A percentile compares a stretch with the other conserved stretches of the same genome.
phyloP scores from a whole-genome alignment of 1,140 invertebrate species.

The Bactericera cockerelli region DNA sequence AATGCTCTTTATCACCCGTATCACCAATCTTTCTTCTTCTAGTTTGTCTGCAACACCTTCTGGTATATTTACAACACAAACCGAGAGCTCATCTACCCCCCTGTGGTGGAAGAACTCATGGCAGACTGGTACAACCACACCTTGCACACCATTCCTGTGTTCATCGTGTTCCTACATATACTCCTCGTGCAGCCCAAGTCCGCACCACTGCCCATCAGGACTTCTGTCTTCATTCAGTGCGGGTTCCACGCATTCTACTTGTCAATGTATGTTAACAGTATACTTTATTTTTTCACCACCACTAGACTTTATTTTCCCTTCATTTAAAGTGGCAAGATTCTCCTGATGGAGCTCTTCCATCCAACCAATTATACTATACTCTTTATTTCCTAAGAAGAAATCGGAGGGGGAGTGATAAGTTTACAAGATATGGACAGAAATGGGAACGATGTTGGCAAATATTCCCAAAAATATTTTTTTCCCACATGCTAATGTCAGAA shows the following conservation, averaged over 20 bases:
- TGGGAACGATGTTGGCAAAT: too few species aligned
- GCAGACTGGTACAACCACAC: slow-evolving; percentile 78
- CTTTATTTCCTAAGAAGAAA: too few species aligned
- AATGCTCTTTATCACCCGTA: too few species aligned
- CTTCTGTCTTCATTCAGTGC: slow-evolving; percentile 40
- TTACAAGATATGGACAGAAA: too few species aligned
- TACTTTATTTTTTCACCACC: too few species aligned
- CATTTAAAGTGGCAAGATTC: too few species aligned
- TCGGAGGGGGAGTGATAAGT: too few species aligned
- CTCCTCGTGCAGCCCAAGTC: slow-evolving; percentile 50
- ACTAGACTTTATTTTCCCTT: too few species aligned
- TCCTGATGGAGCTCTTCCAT: too few species aligned
- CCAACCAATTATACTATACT: too few species aligned
- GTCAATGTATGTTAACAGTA: slow-evolving; percentile 43
- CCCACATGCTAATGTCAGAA: too few species aligned
- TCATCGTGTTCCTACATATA: slow-evolving; percentile 48
- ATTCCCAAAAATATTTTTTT: too few species aligned
- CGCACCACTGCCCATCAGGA: slow-evolving; percentile 35
- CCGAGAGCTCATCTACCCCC: slow-evolving; percentile 71
- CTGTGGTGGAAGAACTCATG: slow-evolving; percentile 54
- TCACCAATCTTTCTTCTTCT: slow-evolving; percentile 19
- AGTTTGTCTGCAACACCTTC: slow-evolving; percentile 74
- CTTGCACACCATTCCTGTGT: slow-evolving; percentile 62
- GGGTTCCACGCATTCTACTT: slow-evolving; percentile 50
- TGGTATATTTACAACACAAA: slow-evolving; percentile 75